Base-by-base conservation (phyloP, 2,113 vertebrate species). In the Gallinago undulata region DNA sequence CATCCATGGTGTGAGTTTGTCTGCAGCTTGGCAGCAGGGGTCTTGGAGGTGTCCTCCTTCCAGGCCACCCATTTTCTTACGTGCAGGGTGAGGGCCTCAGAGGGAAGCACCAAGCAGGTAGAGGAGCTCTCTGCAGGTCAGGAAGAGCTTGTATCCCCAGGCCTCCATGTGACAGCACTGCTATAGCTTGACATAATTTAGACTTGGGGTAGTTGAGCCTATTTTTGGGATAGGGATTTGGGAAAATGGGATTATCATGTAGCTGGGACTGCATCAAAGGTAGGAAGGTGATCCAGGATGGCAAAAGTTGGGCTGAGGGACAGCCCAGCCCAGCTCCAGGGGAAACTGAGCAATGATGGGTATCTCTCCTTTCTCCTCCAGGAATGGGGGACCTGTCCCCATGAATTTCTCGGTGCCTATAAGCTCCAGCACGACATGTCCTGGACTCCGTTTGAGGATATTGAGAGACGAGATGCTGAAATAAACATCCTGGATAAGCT, bases 341-440 rank as follows among this genome's bases (percentile, higher is more conserved):
- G 39, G 30, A 51, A 62, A 22, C 33, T 19, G 22, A 56, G 45
- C 33, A 60, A 60, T n/a, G 8, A 57, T 47, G 14, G 37, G 31
- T 76, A n/a, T 73, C 25, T 96, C 43, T 95, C 47, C 78, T 94
- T 77, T 90, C 66, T 93, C 97, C 59, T 96, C 22, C 78, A 99
- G 99, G 99, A 99, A 92, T 99, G 99, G 99, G 99, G 99, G 27
- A 72, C 97, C 8, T 97, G 97, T 93, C 99, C 99, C 69, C 99
- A 99, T 8, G 95, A 98, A n/a, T 99, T 99, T 93, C 97, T 99
- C 0, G 99, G 98, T 21, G 99, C 98, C 7, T 99, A 99, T 95
- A 99, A 99, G 89, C 99, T 99, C 17, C 99, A 99, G 64, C 97
- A 98, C 0, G 99, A 99, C 97, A 98, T 99, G 98, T 99, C 99